phyloP scores from a whole-genome alignment of 2,797 vertebrate species.

The Poeciliopsis infans region DNA sequence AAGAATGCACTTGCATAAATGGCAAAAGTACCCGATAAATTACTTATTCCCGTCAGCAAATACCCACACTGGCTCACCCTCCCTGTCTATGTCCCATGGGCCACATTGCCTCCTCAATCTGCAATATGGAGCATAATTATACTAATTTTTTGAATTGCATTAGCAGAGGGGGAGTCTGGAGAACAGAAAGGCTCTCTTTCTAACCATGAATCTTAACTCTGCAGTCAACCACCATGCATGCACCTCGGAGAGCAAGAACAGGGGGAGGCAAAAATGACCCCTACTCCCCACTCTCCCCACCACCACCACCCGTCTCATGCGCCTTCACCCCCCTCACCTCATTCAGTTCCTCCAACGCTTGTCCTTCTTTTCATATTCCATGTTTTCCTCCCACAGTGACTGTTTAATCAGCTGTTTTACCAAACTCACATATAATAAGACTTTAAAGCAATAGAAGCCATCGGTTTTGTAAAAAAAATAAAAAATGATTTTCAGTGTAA shows the following conservation, averaged over 20 bases:
- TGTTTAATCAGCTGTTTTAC: slow-evolving; percentile 44
- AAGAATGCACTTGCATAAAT: slow-evolving; percentile 79
- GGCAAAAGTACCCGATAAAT: slow-evolving; percentile 78
- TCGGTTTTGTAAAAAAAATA: neutral
- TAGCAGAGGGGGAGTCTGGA: slow-evolving; percentile 74
- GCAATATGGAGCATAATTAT: slow-evolving; percentile 83
- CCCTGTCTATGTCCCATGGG: slow-evolving; percentile 61
- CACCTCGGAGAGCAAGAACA: slow-evolving; percentile 73
- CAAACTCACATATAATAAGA: slow-evolving; percentile 23
- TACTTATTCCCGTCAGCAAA: slow-evolving; percentile 83
- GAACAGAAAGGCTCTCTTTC: slow-evolving; percentile 85
- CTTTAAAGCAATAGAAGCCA: neutral
- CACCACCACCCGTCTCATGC: slow-evolving; percentile 31
- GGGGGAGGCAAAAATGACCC: slow-evolving; percentile 70
- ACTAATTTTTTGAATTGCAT: slow-evolving; percentile 88
- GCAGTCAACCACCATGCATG: slow-evolving; percentile 67
- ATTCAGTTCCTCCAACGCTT: slow-evolving; percentile 54
- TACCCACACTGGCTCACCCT: slow-evolving; percentile 72
- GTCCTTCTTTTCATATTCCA: slow-evolving; percentile 62
- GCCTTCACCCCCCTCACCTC: slow-evolving; percentile 54
- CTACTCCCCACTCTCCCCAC: slow-evolving; percentile 45
- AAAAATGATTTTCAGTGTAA: neutral
- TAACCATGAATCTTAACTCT: slow-evolving; percentile 59
- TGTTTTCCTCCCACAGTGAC: slow-evolving; percentile 66
- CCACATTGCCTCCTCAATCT: slow-evolving; percentile 77